These are phyloP conservation scores for Ciconia nigra DNA, from an alignment of 2,797 vertebrate species.

Conservation along the genomic window DNA sequence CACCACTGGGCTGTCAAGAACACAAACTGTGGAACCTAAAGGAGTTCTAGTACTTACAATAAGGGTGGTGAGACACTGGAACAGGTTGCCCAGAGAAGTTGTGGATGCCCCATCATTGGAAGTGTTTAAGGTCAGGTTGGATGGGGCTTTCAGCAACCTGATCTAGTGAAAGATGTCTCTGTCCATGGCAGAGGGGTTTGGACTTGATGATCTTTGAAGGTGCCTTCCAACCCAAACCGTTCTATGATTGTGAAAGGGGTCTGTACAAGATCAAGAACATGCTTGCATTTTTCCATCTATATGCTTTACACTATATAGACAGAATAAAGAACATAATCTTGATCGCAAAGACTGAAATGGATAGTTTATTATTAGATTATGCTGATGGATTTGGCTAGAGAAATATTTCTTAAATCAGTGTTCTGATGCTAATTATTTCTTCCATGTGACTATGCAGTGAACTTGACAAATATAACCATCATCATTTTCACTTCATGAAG, in stretches of 20 bases:
- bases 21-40: not conserved
- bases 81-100: not conserved
- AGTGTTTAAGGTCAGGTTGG: not conserved
- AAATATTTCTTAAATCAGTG: not conserved
- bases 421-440: not conserved
- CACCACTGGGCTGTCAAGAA: not conserved
- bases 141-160: not conserved
- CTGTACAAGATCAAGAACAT: not conserved
- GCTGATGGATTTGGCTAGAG: not conserved
- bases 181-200: not conserved
- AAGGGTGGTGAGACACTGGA: not conserved
- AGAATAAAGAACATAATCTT: not conserved
- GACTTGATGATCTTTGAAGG: not conserved
- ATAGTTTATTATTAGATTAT: not conserved
- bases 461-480: not conserved
- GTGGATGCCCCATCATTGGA: not conserved
- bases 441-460: not conserved
- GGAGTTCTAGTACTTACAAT: not conserved
- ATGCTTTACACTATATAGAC: not conserved
- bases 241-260: not conserved
- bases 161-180: not conserved
- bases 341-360: not conserved
- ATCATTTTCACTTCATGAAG: not conserved
- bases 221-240: not conserved
- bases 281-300: not conserved